Base-by-base conservation (phyloP, 2,888 invertebrate genomes). In the Tribolium freemani region DNA sequence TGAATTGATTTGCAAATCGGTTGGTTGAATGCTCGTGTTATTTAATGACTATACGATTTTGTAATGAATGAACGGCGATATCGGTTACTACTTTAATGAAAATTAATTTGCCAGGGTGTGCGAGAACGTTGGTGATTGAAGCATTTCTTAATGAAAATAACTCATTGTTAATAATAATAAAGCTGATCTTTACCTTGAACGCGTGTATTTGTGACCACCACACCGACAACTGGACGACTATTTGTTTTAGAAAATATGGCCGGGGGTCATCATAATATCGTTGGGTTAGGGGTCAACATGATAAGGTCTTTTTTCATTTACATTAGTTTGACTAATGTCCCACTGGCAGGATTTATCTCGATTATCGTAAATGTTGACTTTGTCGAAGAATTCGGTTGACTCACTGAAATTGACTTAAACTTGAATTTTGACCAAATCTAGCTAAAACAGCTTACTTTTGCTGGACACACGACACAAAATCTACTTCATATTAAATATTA, bases 241-340 rank as follows among this genome's bases (percentile, higher is more conserved):
- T 78, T 79, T 78, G 77, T 79, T 78, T 76, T 76, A 77, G 72
- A 78, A 77, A 78, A 81, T 76, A 76, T 78, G 78, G 68, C 76
- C 75, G 77, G 76, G 78, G 82, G 82, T 82, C 83, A 82, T 76
- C 78, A 63, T 77, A 75, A 75, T 77, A 78, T 79, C 78, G 78
- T 79, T 75, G 73, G 80, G 78, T 80, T 78, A 76, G 72, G 76
- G 83, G 82, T 82, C 80, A 80, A 31, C 13, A 38, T 64, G 73
- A 73, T 73, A 73, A 73, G 30, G 60, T 50, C 50, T 68, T 72
- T 67, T 73, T 66, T 69, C 69, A 61, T 64, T 64, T 64, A 64
- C 64, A 64, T 64, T 48, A 61, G 63, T 63, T 64, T 64, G 53
- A 64, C 6, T 64, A 54, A 64, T 64, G 64, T 44, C 53, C 44